Conservation (phyloP, 2,888 invertebrate species). For the Drosophila melanosoma region DNA sequence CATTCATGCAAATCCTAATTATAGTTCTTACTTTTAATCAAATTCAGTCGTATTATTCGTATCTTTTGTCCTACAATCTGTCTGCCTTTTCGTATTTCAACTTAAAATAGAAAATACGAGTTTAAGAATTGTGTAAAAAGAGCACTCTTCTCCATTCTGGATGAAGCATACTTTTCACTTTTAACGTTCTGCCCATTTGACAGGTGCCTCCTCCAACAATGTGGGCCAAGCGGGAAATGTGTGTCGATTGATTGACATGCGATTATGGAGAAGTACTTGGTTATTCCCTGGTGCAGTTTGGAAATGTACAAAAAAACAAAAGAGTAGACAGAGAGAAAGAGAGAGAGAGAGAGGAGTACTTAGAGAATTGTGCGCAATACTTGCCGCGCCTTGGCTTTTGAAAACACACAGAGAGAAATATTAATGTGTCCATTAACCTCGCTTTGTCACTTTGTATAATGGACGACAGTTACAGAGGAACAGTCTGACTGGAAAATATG, state of each 20-base stretch:
- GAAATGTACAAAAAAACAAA: constrained; percentile 1
- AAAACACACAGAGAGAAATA: neutral
- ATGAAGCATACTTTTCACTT: neutral
- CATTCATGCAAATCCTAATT: neutral
- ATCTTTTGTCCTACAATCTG: neutral
- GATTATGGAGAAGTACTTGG: constrained; percentile 27
- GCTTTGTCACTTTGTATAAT: constrained; percentile 44
- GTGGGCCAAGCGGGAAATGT: constrained; percentile 26
- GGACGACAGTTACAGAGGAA: constrained; percentile 41
- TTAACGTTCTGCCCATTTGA: constrained; percentile 16
- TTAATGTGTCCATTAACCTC: constrained; percentile 56
- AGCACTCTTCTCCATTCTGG: neutral
- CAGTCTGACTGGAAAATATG: constrained; percentile 58
- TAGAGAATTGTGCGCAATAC: constrained; percentile 10
- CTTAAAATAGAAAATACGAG: constrained; percentile 3
- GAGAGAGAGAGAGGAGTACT: constrained; percentile 5
- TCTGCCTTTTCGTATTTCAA: neutral
- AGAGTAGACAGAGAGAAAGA: neutral
- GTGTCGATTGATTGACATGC: constrained; percentile 41
- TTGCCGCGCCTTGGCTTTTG: constrained; percentile 20
- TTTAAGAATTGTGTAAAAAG: neutral
- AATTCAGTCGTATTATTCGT: neutral
- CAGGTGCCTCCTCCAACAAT: constrained; percentile 26
- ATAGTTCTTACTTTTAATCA: neutral
- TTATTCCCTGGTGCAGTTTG: constrained; percentile 46